Evolutionary conservation across 2,888 invertebrate species (phyloP).

Genomic region (Aleiodes testaceus): DNA sequence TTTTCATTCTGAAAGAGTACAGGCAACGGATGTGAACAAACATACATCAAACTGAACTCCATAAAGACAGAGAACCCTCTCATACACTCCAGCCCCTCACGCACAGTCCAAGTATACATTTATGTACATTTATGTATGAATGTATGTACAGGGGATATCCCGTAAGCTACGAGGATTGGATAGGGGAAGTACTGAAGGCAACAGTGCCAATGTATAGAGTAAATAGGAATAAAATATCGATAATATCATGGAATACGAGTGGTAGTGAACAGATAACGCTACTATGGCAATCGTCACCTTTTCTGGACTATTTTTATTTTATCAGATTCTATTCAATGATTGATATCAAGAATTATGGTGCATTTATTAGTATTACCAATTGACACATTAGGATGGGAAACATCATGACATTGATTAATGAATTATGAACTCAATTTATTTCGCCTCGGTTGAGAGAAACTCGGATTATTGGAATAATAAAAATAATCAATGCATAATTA

Average conservation of each 20-base stretch:
- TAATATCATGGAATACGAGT: constrained; percentile 52
- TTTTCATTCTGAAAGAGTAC: background rate
- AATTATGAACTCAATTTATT: background rate
- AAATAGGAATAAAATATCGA: constrained; percentile 64
- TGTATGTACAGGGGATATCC: constrained; percentile 42
- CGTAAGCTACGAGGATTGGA: constrained; percentile 34
- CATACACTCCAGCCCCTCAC: constrained; percentile 28
- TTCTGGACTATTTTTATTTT: background rate
- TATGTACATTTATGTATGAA: constrained; percentile 42
- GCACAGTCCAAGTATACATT: constrained; percentile 38
- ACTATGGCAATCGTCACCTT: constrained; percentile 1
- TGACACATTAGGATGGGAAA: background rate
- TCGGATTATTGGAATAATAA: no score
- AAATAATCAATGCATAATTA: no score
- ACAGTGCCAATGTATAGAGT: constrained; percentile 44
- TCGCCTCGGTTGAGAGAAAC: no score
- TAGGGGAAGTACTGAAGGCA: constrained; percentile 3
- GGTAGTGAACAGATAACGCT: constrained; percentile 47
- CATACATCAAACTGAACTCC: constrained; percentile 39
- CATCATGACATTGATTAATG: background rate
- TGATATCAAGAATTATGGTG: background rate
- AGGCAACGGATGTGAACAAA: constrained; percentile 27
- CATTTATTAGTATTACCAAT: no score
- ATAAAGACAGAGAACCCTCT: constrained; percentile 15
- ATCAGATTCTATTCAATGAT: background rate